These are phyloP conservation scores for Myiozetetes cayanensis DNA, from an alignment of 2,113 vertebrate species.

Conservation along the genomic window DNA sequence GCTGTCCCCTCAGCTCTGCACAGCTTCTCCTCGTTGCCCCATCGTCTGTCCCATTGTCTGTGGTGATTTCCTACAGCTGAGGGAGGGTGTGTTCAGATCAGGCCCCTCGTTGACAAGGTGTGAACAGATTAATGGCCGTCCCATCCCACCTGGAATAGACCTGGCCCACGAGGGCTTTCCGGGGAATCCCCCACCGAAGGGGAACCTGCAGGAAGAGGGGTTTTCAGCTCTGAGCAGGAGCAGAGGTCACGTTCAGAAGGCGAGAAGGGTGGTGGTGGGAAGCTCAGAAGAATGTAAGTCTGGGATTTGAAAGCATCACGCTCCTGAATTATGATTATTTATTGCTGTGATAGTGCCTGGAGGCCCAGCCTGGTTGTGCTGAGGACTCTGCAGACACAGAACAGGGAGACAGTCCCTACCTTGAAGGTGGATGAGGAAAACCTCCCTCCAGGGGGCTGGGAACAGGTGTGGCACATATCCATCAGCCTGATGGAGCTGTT, in stretches of 20 bases:
- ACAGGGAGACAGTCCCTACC: conserved; percentile 16
- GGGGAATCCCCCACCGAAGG: background rate
- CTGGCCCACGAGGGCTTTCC: background rate
- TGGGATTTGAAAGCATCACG: background rate
- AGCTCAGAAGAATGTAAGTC: conserved; percentile 44
- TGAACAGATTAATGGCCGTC: conserved; percentile 47
- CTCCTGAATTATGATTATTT: conserved; percentile 56
- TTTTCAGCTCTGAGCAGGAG: background rate
- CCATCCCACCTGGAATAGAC: conserved; percentile 21
- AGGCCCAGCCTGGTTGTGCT: background rate
- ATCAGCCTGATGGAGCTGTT: background rate
- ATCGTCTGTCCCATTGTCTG: background rate
- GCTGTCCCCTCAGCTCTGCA: background rate
- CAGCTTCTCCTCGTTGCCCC: background rate
- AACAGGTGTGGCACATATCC: conserved; percentile 39
- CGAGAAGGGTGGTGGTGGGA: background rate
- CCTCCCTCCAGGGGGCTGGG: conserved; percentile 22
- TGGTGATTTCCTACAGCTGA: conserved; percentile 5
- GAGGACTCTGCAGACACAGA: background rate
- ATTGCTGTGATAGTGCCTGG: conserved; percentile 1
- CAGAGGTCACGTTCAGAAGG: conserved; percentile 31
- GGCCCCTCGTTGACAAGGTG: conserved; percentile 41
- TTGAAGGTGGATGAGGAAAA: conserved; percentile 34
- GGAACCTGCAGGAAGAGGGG: background rate
- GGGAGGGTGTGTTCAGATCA: background rate